These are phyloP conservation scores for Eupithecia exiguata DNA, from an alignment of 2,888 invertebrate genomes.

Conservation along the genomic window DNA sequence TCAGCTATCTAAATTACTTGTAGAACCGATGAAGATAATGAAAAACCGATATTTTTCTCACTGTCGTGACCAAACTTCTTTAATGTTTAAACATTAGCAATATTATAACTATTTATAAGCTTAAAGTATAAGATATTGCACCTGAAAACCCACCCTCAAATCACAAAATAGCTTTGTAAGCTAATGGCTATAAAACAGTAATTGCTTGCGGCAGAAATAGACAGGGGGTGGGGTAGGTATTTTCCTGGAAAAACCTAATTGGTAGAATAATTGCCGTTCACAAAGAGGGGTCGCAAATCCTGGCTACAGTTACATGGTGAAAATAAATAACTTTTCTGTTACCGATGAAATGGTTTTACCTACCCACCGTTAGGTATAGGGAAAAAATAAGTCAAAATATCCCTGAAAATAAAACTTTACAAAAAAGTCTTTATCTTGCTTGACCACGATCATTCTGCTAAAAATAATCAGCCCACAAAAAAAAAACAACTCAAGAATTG, in stretches of 20 bases:
- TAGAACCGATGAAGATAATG: too few relatives aligned
- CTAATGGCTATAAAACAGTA: conserved; percentile 16
- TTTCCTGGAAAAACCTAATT: conserved; percentile 33
- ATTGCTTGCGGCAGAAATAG: conserved; percentile 25
- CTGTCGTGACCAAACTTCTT: too few relatives aligned
- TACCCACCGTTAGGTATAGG: background rate
- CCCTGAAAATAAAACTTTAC: background rate
- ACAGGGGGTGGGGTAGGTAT: conserved; percentile 24
- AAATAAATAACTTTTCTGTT: conserved; percentile 6
- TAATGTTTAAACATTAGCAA: too few relatives aligned
- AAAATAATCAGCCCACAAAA: too few relatives aligned
- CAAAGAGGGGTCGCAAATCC: conserved; percentile 20
- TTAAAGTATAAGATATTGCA: background rate
- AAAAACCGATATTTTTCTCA: too few relatives aligned
- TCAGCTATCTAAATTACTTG: too few relatives aligned
- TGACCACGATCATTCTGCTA: too few relatives aligned
- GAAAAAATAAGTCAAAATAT: background rate
- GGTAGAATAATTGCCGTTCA: conserved; percentile 28
- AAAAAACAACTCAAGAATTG: too few relatives aligned
- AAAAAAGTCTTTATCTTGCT: background rate
- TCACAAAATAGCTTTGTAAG: conserved; percentile 17
- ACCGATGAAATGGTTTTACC: background rate
- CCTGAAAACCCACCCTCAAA: conserved; percentile 15
- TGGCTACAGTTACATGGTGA: conserved; percentile 2
- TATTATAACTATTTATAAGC: background rate